phyloP scores from a whole-genome alignment of 2,888 invertebrate genomes.

The Hirtodrosophila duncani region DNA sequence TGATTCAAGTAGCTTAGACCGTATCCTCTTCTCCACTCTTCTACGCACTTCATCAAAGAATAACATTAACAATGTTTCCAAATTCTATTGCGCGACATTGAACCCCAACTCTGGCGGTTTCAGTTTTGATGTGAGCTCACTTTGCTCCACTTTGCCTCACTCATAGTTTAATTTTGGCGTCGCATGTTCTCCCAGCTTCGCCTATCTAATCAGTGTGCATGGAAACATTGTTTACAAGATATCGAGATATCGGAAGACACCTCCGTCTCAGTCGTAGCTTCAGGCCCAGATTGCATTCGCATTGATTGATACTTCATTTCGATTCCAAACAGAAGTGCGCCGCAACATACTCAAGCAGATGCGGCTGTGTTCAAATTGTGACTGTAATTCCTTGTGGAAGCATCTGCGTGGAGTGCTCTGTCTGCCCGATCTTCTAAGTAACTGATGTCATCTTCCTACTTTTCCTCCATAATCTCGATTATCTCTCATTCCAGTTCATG shows the following conservation, averaged over 20 bases:
- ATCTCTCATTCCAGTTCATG: slow-evolving; percentile 48
- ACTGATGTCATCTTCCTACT: background rate
- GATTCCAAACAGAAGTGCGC: slow-evolving; percentile 30
- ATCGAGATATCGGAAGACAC: slow-evolving; percentile 24
- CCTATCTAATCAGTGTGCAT: slow-evolving; percentile 26
- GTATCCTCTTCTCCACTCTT: no score
- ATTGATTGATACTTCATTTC: slow-evolving; percentile 24
- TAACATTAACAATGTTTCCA: no score
- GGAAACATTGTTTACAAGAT: slow-evolving; percentile 32
- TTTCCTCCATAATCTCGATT: no score
- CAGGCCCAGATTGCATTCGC: slow-evolving; percentile 39
- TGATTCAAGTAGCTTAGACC: no score
- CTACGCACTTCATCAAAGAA: no score
- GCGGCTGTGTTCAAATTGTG: slow-evolving; percentile 24
- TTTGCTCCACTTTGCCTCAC: no score
- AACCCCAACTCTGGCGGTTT: no score
- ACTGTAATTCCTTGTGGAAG: slow-evolving; percentile 43
- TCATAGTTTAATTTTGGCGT: slow-evolving; percentile 37
- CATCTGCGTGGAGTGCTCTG: slow-evolving; percentile 37
- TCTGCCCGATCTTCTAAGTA: slow-evolving; percentile 55
- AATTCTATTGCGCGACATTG: no score
- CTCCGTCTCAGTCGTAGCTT: background rate
- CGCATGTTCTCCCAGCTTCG: slow-evolving; percentile 11
- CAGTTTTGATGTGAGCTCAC: no score
- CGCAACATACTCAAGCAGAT: slow-evolving; percentile 7